phyloP scores from a whole-genome alignment of 2,797 vertebrate genomes.

The Chelmon rostratus region DNA sequence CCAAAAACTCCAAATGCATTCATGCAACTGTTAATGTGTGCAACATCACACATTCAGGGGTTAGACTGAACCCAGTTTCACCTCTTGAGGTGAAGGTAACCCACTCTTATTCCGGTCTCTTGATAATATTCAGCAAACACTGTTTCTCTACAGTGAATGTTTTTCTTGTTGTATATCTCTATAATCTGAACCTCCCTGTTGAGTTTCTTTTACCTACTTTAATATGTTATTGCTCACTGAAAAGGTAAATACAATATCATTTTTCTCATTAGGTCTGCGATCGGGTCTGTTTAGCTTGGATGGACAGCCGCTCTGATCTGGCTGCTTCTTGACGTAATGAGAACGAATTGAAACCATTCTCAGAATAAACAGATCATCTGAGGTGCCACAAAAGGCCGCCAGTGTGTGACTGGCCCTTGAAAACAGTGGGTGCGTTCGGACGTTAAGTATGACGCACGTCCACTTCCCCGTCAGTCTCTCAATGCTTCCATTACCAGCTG shows the following conservation, averaged over 20 bases:
- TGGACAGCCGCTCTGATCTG: background rate
- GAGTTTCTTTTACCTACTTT: background rate
- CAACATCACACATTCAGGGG: too few species aligned
- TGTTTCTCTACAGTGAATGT: conserved; percentile 1
- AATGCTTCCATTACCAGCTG: conserved; percentile 31
- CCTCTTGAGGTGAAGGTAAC: background rate
- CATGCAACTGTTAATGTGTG: too few species aligned
- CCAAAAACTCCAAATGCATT: too few species aligned
- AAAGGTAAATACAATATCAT: background rate
- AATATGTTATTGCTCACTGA: background rate
- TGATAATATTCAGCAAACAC: background rate
- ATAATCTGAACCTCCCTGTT: background rate
- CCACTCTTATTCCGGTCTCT: background rate
- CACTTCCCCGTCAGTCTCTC: conserved; percentile 25
- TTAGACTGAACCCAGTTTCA: background rate
- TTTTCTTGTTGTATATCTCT: background rate
- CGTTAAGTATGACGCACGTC: conserved; percentile 58
- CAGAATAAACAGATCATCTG: conserved; percentile 41
- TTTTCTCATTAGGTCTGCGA: conserved; percentile 7
- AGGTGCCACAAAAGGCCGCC: conserved; percentile 17
- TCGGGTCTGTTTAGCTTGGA: conserved; percentile 30
- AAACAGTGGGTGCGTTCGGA: conserved; percentile 41
- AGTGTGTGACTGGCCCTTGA: conserved; percentile 23
- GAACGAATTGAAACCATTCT: conserved; percentile 36
- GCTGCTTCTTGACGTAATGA: conserved; percentile 36